A percentile compares a stretch with the other conserved stretches of the same genome.
Conservation (phyloP, 2,888 invertebrate species). For the Cantharis rufa region DNA sequence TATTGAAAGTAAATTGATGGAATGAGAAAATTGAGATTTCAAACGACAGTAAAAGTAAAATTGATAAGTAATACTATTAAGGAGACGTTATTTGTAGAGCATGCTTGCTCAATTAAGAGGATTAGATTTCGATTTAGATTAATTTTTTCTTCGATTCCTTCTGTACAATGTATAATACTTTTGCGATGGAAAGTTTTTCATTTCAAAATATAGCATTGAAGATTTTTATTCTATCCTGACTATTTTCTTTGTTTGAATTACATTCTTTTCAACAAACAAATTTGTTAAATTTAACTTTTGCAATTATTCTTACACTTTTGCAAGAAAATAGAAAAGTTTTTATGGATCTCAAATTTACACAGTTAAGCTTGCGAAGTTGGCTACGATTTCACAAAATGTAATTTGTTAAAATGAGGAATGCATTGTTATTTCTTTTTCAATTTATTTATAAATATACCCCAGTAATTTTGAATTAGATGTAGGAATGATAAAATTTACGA, state of each 20-base stretch:
- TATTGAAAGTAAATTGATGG: background rate
- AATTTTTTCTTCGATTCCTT: background rate
- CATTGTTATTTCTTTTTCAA: background rate
- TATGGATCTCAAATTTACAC: background rate
- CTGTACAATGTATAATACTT: background rate
- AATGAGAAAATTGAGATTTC: background rate
- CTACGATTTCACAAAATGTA: background rate
- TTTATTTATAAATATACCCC: background rate
- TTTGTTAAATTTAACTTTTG: background rate
- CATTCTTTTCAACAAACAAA: background rate
- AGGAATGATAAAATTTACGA: background rate
- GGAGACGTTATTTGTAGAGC: background rate
- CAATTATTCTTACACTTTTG: background rate
- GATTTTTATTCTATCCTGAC: background rate
- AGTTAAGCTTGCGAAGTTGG: background rate
- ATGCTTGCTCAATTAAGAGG: background rate
- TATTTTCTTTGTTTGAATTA: background rate
- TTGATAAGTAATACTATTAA: background rate
- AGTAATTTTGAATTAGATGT: background rate
- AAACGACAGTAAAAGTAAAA: background rate
- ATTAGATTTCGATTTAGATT: background rate
- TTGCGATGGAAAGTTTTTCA: background rate
- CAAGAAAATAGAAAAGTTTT: background rate
- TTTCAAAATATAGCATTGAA: background rate
- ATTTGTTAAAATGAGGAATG: background rate